These are phyloP conservation scores for Apotomis betuletana DNA, from an alignment of 2,888 invertebrate species.

Conservation along the genomic window DNA sequence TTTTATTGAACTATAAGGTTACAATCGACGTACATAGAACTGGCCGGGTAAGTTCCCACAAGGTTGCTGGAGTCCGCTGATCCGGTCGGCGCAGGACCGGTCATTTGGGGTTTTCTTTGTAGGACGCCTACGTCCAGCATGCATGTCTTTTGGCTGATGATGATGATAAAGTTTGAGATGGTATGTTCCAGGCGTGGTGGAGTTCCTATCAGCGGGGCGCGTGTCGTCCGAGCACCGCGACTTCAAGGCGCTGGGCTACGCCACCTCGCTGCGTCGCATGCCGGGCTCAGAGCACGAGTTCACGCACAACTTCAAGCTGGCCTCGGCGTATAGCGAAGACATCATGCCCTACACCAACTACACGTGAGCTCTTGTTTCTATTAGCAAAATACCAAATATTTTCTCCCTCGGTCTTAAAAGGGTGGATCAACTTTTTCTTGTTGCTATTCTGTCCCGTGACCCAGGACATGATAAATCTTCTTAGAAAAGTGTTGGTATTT, in stretches of 20 bases:
- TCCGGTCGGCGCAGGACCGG: too few relatives aligned
- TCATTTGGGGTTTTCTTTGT: too few relatives aligned
- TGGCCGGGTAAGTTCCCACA: too few relatives aligned
- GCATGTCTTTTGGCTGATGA: background rate
- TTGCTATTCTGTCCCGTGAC: too few relatives aligned
- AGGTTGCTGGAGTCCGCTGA: too few relatives aligned
- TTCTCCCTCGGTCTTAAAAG: too few relatives aligned
- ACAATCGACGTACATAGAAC: too few relatives aligned
- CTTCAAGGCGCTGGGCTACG: slow-evolving; percentile 98
- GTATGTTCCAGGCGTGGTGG: slow-evolving; percentile 91
- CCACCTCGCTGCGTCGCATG: slow-evolving; percentile 94
- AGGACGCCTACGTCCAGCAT: too few relatives aligned
- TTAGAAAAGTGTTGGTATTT: too few relatives aligned
- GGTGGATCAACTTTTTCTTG: too few relatives aligned
- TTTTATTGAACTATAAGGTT: too few relatives aligned
- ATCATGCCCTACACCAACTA: slow-evolving; percentile 99
- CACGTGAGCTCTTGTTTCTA: slow-evolving; percentile 87
- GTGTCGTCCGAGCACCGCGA: slow-evolving; percentile 96
- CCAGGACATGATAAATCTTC: too few relatives aligned
- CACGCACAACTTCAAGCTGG: slow-evolving; percentile 97
- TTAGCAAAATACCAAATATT: background rate
- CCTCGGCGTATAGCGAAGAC: slow-evolving; percentile 96
- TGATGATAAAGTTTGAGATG: background rate
- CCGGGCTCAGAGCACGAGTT: slow-evolving; percentile 95
- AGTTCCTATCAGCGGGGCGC: slow-evolving; percentile 95